Evolutionary conservation across 30 jellyfish, hydroid and myxozoan genomes (phyloP).

Genomic region (Haliclystus octoradiatus): DNA sequence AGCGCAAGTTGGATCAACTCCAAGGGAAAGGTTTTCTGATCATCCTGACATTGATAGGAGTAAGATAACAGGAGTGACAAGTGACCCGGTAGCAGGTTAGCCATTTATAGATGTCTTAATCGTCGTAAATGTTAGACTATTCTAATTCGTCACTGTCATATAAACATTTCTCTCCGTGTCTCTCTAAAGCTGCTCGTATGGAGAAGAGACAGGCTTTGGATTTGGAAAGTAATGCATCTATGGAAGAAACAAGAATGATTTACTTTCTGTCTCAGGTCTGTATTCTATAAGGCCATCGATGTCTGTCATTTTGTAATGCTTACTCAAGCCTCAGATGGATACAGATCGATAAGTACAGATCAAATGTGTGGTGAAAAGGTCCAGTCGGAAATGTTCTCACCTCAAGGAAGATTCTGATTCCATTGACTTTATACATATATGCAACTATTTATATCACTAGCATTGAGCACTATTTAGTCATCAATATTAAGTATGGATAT

Average conservation of each 20-base stretch:
- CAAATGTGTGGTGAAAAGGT: no score
- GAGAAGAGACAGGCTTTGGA: slow-evolving; percentile 7
- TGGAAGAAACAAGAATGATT: slow-evolving; percentile 80
- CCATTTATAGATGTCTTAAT: neutral
- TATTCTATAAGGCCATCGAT: no score
- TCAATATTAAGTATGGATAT: no score
- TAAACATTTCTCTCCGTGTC: no score
- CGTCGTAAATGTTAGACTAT: neutral
- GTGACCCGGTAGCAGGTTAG: neutral
- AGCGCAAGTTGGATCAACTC: neutral
- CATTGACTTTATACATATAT: no score
- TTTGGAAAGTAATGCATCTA: slow-evolving; percentile 53
- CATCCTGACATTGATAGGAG: neutral
- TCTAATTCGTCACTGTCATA: no score
- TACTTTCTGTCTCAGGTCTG: slow-evolving; percentile 83
- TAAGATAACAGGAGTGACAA: neutral
- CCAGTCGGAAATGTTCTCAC: no score
- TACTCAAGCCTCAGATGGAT: neutral
- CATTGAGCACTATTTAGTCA: no score
- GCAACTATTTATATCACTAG: no score
- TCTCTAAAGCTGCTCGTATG: neutral
- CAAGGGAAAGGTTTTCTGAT: neutral
- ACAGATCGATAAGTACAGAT: no score
- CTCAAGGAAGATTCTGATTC: no score
- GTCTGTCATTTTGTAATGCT: neutral